These are phyloP conservation scores for Tinea trinotella DNA, from an alignment of 2,888 invertebrate genomes.

Conservation along the genomic window DNA sequence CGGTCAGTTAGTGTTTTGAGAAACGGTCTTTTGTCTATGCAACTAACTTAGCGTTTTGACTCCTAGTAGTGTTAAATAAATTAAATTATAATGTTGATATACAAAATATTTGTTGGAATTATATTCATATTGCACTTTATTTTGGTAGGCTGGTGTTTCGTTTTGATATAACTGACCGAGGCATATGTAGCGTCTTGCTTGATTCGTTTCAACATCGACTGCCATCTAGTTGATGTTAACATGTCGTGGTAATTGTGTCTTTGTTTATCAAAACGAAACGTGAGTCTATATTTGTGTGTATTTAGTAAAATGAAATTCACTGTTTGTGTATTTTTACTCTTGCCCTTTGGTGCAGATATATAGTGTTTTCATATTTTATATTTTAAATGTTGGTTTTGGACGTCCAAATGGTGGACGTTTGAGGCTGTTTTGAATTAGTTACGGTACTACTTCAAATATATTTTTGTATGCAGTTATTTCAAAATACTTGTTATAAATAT, in stretches of 20 bases:
- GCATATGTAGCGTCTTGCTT: too few species aligned
- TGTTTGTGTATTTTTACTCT: background rate
- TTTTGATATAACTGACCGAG: too few species aligned
- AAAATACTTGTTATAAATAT: conserved; percentile 55
- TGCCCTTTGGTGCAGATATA: background rate
- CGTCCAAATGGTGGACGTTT: background rate
- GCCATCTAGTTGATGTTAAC: too few species aligned
- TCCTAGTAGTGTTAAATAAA: conserved; percentile 27
- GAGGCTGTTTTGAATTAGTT: background rate
- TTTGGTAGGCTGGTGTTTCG: conserved; percentile 33
- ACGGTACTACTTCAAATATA: conserved; percentile 35
- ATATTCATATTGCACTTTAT: conserved; percentile 55
- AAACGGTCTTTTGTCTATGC: background rate
- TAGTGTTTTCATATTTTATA: background rate
- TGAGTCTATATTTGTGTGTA: background rate
- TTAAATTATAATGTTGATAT: conserved; percentile 61
- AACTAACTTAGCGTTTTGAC: background rate
- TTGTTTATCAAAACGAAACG: background rate
- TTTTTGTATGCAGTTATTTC: conserved; percentile 68
- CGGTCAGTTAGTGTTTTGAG: too few species aligned
- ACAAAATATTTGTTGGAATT: conserved; percentile 61
- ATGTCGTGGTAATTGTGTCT: too few species aligned
- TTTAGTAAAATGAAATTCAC: background rate
- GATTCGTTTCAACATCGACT: too few species aligned
- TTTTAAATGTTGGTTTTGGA: background rate